Conservation (phyloP, 2,113 vertebrate species). For the Clupea harengus region DNA sequence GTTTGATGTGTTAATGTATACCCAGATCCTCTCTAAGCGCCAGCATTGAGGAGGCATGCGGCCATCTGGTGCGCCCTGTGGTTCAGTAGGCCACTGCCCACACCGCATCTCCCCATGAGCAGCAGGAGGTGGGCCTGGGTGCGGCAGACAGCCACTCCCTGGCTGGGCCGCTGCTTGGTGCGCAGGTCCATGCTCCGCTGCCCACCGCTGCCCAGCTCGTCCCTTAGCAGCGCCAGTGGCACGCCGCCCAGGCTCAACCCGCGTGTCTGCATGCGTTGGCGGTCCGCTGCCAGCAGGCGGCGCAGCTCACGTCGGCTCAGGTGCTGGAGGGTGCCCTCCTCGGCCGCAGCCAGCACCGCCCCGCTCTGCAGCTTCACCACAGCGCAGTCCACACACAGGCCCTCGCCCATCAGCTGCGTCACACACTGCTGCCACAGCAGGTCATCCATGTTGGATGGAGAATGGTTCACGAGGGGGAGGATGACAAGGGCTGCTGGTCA, state of each 20-base stretch:
- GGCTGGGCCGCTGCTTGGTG: constrained; percentile 22
- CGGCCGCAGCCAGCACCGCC: neutral
- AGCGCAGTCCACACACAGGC: neutral
- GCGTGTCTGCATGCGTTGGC: neutral
- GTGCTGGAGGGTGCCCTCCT: neutral
- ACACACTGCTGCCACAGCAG: constrained; percentile 5
- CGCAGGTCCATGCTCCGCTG: constrained; percentile 15
- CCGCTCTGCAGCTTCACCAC: neutral
- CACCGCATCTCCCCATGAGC: neutral
- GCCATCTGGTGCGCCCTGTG: constrained; percentile 8
- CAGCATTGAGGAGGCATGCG: neutral
- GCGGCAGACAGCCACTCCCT: neutral
- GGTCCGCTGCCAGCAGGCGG: neutral
- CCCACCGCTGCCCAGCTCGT: neutral
- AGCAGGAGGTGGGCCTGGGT: constrained; percentile 14
- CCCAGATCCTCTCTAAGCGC: neutral
- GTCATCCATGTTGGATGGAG: neutral
- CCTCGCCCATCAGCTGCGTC: neutral
- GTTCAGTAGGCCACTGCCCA: neutral
- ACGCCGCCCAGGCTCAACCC: constrained; percentile 1
- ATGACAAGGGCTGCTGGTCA: neutral
- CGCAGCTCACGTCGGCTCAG: neutral
- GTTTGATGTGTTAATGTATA: neutral
- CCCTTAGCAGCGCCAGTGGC: neutral
- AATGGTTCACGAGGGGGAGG: neutral